phyloP scores from a whole-genome alignment of 2,113 vertebrate species.

The Dicaeum eximium region DNA sequence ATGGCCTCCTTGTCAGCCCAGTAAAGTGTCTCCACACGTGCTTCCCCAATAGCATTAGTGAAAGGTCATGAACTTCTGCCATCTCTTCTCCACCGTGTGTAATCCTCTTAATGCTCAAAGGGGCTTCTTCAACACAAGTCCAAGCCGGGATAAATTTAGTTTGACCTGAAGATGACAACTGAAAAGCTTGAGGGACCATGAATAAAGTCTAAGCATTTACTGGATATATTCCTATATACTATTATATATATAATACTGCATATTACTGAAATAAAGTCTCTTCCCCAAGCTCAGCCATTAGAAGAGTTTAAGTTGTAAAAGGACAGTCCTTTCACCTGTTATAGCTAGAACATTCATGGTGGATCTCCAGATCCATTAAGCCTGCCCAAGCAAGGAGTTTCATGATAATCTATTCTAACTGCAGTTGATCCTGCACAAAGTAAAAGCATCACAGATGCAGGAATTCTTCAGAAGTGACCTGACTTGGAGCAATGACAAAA shows the following conservation, averaged over 20 bases:
- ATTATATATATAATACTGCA: too few relatives aligned
- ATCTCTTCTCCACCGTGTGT: neutral
- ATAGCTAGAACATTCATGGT: neutral
- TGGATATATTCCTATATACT: too few relatives aligned
- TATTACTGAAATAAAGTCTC: neutral
- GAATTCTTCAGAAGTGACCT: neutral
- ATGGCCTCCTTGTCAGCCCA: rapidly evolving
- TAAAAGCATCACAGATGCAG: neutral
- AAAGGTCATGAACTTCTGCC: neutral
- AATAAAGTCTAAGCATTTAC: neutral
- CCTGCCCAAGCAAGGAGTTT: neutral
- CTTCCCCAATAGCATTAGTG: constrained; percentile 3
- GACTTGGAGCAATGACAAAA: neutral
- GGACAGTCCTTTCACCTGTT: neutral
- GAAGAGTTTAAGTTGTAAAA: neutral
- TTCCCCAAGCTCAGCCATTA: neutral
- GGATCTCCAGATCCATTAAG: neutral
- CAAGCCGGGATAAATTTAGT: constrained; percentile 36
- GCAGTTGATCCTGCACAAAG: neutral
- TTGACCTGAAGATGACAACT: constrained; percentile 19
- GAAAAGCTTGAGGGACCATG: neutral
- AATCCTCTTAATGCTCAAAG: constrained; percentile 47
- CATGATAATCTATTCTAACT: neutral
- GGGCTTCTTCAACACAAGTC: neutral
- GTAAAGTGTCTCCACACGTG: neutral